Base-by-base conservation (phyloP, 2,888 invertebrate genomes). In the Bibio marci region DNA sequence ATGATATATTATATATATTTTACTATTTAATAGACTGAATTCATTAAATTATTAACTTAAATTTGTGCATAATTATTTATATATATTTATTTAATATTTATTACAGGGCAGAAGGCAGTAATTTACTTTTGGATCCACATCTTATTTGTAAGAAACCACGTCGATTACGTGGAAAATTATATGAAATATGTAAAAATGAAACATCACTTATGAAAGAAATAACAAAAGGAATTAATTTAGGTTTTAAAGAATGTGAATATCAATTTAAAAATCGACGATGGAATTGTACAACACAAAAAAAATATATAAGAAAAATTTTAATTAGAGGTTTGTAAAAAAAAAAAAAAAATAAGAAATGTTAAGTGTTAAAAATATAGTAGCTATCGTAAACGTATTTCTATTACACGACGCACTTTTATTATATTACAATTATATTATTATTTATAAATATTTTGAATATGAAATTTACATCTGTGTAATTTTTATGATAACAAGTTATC, bases 91-190 rank as follows among this genome's bases (percentile, higher is more conserved):
- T 35, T 45, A 48, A 26, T 26, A 6, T 22, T 6, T 41, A 22
- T 51, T 54, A 3, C 64, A 82, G 82, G 80, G 78, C 79, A 63
- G 74, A 80, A 56, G 72, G 80, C 64, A 82, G 80, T 67, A 85
- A 87, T 60, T 74, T 88, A 55, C 76, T 88, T 53, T 75, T 90
- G 67, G 90, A 91, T 63, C 87, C 87, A 47, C 76, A 79, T 57
- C 74, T 82, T 64, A 76, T 88, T 54, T 91, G 91, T 67, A 81
- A 85, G 61, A 86, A 85, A 64, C 78, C 80, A 48, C 70, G 81
- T 43, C 72, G 81, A 49, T 64, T 82, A 49, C 70, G 77, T 49
- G 77, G 85, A 45, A 79, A 81, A 53, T 69, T 83, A 55, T 75
- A 78, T 22, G 78, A 82, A 55, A 80, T 83, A 57, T 92, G 91